Evolutionary conservation across 2,888 invertebrate species (phyloP), one percentile per base, ranked within the genome.

Genomic region (Seira sanloemensis): DNA sequence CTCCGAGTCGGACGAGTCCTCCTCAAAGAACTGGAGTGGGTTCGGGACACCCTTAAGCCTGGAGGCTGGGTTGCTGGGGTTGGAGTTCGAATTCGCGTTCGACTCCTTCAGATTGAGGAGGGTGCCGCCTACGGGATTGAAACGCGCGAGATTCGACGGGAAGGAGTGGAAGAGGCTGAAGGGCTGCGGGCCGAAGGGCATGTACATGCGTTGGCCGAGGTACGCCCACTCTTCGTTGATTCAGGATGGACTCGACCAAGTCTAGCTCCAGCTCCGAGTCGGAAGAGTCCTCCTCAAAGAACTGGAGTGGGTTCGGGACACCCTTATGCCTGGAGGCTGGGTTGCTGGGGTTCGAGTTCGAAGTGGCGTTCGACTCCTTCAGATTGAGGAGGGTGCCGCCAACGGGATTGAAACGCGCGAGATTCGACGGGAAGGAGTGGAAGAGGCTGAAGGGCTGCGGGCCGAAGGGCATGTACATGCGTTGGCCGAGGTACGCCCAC

Each of bases 221-320:
- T 21, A 62, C 21, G 81, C 74, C 86, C 86, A 86, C 18, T 84
- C 86, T 16, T 81, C 76, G 7, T 58, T 75, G n/a, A n/a, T 79
- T 73, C 27, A 84, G 62, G 62, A 78, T 26, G 9, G 19, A 75
- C 16, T 84, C 66, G 50, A 78, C 37, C 16, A 74, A 46, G 9
- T 84, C 84, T 25, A 75, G 4, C 19, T 81, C 81, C n/a, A n/a
- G 21, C 12, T 78, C 78, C 26, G 23, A 16, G 2, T 84, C 78
- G 1, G 77, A 37, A 0, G 37, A 25, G n/a, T 37, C 58, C 66
- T 72, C 66, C 21, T 12, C 25, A 19, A 23, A 74, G 79, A 25
- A 66, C 18, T 21, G 79, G 79, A 74, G 73, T n/a, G n/a, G n/a
- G n/a, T n/a, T n/a, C n/a, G n/a, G n/a, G n/a, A n/a, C n/a, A n/a